A percentile compares a stretch with the other conserved stretches of the same genome.
phyloP scores from a whole-genome alignment of 2,113 vertebrate species.

The Prietella phreatophila region DNA sequence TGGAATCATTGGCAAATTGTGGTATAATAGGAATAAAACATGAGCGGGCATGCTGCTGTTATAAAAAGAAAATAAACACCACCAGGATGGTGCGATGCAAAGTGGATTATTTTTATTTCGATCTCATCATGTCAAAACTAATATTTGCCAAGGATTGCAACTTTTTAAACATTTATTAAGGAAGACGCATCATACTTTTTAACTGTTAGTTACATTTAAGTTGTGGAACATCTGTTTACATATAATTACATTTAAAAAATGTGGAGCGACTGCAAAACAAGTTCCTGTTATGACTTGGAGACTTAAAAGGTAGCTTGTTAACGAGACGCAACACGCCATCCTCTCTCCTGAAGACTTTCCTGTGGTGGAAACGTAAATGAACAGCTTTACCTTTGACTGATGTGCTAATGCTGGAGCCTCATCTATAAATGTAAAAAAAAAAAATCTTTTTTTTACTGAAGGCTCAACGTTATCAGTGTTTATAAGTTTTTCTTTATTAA shows the following conservation, averaged over 20 bases:
- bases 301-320: neutral
- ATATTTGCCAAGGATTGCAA: neutral
- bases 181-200: neutral
- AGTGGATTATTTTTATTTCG: neutral
- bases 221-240: neutral
- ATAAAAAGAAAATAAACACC: neutral
- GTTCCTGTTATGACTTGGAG: neutral
- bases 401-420: neutral
- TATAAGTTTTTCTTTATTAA: neutral
- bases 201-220: neutral
- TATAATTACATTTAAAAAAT: neutral
- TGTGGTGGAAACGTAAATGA: neutral
- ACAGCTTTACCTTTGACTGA: neutral
- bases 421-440: neutral
- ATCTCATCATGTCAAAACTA: neutral
- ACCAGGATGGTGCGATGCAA: neutral
- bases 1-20: neutral
- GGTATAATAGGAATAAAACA: neutral
- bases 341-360: neutral
- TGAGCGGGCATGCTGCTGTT: neutral
- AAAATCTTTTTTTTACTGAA: neutral
- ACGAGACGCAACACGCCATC: neutral
- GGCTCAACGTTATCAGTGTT: neutral
- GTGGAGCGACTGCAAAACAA: neutral
- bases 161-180: neutral